A percentile compares a stretch with the other conserved stretches of the same genome.
Conservation (phyloP, 2,888 invertebrate genomes). For the Euzetes globulus region DNA sequence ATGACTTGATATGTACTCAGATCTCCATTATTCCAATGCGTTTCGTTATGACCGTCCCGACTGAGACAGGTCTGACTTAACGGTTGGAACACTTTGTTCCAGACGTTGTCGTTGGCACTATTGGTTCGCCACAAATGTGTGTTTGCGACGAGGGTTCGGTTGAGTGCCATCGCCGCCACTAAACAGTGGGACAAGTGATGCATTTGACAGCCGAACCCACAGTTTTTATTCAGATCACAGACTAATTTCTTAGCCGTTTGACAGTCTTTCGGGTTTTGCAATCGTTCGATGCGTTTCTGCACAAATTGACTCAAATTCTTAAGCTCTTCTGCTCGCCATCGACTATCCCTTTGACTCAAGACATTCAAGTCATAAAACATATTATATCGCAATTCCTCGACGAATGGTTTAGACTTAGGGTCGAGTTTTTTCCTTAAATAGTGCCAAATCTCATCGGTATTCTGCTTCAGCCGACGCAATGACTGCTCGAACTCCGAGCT, state of each 20-base stretch:
- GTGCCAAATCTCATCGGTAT: slow-evolving; percentile 78
- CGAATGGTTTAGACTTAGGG: slow-evolving; percentile 62
- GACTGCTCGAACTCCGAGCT: slow-evolving; percentile 37
- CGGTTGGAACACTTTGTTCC: slow-evolving; percentile 88
- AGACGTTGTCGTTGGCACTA: slow-evolving; percentile 57
- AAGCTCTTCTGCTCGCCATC: slow-evolving; percentile 76
- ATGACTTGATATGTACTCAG: slow-evolving; percentile 67
- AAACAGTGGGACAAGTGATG: slow-evolving; percentile 96
- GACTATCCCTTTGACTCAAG: slow-evolving; percentile 54
- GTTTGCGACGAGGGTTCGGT: slow-evolving; percentile 82
- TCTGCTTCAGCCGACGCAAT: slow-evolving; percentile 64
- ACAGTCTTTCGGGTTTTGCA: slow-evolving; percentile 80
- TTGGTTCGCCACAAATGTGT: slow-evolving; percentile 72
- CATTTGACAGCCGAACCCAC: slow-evolving; percentile 96
- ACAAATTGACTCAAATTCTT: slow-evolving; percentile 71
- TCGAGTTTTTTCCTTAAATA: slow-evolving; percentile 65
- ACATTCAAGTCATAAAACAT: slow-evolving; percentile 35
- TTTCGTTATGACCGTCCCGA: slow-evolving; percentile 58
- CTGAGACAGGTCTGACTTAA: slow-evolving; percentile 78
- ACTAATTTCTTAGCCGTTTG: slow-evolving; percentile 74
- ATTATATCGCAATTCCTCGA: slow-evolving; percentile 43
- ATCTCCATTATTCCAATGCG: slow-evolving; percentile 59
- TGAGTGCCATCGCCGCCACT: slow-evolving; percentile 87
- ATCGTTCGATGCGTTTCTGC: slow-evolving; percentile 66
- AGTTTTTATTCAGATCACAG: slow-evolving; percentile 94